Percentiles rank a stretch among this genome's conserved stretches.
These are phyloP conservation scores for Hirudinaria manillensis DNA, from an alignment of 2,888 invertebrate genomes.

Conservation along the genomic window DNA sequence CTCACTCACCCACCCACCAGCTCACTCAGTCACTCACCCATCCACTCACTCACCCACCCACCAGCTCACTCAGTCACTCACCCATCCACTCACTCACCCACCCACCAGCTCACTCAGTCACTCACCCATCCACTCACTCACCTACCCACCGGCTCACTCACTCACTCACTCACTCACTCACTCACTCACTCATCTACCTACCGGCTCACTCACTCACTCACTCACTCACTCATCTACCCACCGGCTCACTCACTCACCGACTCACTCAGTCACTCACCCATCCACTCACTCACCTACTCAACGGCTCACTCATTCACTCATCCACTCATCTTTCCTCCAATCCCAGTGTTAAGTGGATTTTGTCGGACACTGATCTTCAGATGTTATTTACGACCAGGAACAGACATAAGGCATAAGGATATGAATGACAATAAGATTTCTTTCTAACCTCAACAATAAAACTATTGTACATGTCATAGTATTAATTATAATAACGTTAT, in stretches of 20 bases:
- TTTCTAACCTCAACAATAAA: too few relatives aligned
- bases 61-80: background rate
- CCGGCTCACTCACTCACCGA: background rate
- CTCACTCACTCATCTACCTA: background rate
- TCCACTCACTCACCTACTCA: background rate
- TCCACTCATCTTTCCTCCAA: background rate
- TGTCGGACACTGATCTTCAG: too few relatives aligned
- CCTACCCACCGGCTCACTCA: background rate
- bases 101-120: constrained; percentile 5
- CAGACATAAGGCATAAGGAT: too few relatives aligned
- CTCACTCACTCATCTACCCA: constrained; percentile 1
- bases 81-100: background rate
- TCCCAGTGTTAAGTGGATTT: background rate
- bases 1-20: background rate
- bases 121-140: background rate
- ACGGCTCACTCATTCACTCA: background rate
- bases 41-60: background rate
- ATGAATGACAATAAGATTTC: too few relatives aligned
- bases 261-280: constrained; percentile 15
- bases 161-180: constrained; percentile 17
- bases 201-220: background rate
- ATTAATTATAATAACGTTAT: too few relatives aligned
- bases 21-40: background rate
- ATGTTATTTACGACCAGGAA: too few relatives aligned
- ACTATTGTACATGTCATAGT: too few relatives aligned